Percentiles rank a stretch among this genome's conserved stretches.
Conservation (phyloP, 2,888 invertebrate genomes). For the Monopis laevigella region DNA sequence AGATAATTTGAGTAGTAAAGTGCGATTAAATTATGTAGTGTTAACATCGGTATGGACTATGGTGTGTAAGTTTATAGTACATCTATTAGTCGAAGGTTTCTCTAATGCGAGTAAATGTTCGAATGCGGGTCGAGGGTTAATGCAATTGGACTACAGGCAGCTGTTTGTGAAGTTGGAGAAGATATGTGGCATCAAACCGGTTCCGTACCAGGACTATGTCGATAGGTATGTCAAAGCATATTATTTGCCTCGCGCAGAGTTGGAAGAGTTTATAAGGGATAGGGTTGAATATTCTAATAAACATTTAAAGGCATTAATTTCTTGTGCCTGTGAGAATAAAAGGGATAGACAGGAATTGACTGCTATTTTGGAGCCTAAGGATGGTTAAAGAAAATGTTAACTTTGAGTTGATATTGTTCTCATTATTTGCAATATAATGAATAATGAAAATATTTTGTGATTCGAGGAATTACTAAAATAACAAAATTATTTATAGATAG, state of each 20-base stretch:
- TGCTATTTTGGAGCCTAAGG: slow-evolving; percentile 73
- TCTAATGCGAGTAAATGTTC: slow-evolving; percentile 93
- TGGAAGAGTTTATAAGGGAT: slow-evolving; percentile 90
- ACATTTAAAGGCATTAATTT: slow-evolving; percentile 85
- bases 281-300: slow-evolving; percentile 90
- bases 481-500: too few species aligned
- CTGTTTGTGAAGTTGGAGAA: slow-evolving; percentile 90
- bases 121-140: slow-evolving; percentile 94
- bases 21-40: slow-evolving; percentile 77
- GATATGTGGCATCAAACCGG: slow-evolving; percentile 82
- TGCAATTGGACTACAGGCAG: slow-evolving; percentile 98
- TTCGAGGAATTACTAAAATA: too few species aligned
- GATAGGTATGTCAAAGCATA: slow-evolving; percentile 97
- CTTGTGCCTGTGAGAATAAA: slow-evolving; percentile 88
- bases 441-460: too few species aligned
- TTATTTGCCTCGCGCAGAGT: slow-evolving; percentile 86
- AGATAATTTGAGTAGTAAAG: slow-evolving; percentile 74
- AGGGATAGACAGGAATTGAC: slow-evolving; percentile 83
- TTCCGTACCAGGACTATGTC: slow-evolving; percentile 90
- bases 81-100: slow-evolving; percentile 93
- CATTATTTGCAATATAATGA: too few species aligned
- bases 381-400: too few species aligned
- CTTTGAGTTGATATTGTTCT: too few species aligned
- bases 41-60: slow-evolving; percentile 85
- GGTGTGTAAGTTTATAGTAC: slow-evolving; percentile 85